Conservation (phyloP, 2,113 vertebrate genomes). For the Vicugna pacos region DNA sequence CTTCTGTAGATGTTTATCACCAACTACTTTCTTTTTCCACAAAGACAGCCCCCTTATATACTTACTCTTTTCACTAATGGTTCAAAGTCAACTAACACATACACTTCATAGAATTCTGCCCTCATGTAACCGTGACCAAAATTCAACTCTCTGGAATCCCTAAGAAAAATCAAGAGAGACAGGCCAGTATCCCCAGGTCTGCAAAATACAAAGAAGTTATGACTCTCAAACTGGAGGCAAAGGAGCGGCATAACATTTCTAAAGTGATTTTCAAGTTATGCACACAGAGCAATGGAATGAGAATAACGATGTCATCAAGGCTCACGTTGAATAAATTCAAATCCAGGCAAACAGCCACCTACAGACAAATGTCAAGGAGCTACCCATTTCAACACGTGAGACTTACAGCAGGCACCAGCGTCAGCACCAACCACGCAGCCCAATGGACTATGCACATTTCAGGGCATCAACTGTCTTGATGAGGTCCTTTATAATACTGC, state of each 20-base stretch:
- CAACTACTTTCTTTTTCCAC: background rate
- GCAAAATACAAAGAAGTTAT: slow-evolving; percentile 13
- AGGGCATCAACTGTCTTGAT: background rate
- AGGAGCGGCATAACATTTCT: background rate
- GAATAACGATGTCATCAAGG: background rate
- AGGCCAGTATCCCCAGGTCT: background rate
- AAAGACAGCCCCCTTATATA: background rate
- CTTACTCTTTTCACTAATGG: background rate
- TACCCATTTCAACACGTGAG: background rate
- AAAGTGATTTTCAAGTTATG: background rate
- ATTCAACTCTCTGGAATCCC: background rate
- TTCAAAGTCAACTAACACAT: slow-evolving; percentile 28
- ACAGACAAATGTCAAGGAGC: background rate
- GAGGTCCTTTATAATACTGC: background rate
- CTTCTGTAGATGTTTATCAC: background rate
- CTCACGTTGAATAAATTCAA: background rate
- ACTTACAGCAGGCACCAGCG: background rate
- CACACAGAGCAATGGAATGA: background rate
- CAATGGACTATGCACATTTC: background rate
- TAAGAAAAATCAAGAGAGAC: background rate
- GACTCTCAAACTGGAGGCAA: background rate
- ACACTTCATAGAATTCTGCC: background rate
- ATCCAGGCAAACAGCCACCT: background rate
- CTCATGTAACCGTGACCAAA: background rate
- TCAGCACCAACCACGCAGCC: no score